phyloP scores from a whole-genome alignment of 2,888 invertebrate species.

The Deilephila elpenor region DNA sequence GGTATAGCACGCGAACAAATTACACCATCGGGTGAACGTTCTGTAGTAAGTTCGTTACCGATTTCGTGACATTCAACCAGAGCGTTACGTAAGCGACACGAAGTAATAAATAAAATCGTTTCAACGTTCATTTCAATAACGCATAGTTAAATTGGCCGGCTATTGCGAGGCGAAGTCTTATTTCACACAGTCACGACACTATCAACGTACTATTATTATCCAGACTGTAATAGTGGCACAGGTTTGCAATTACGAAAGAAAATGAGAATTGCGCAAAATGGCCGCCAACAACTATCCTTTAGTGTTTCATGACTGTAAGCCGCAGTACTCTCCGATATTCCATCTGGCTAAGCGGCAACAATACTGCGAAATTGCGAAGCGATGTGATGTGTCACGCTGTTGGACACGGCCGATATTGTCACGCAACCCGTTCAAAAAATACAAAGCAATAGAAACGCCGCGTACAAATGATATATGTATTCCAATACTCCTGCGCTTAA shows the following conservation, averaged over 20 bases:
- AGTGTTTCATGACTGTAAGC: slow-evolving; percentile 49
- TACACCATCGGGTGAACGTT: slow-evolving; percentile 68
- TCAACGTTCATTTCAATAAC: slow-evolving; percentile 57
- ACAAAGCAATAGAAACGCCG: slow-evolving; percentile 17
- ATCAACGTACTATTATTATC: slow-evolving; percentile 60
- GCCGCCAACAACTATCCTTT: slow-evolving; percentile 53
- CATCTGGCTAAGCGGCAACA: slow-evolving; percentile 26
- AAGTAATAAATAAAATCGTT: slow-evolving; percentile 57
- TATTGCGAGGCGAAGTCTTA: slow-evolving; percentile 60
- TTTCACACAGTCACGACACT: slow-evolving; percentile 67
- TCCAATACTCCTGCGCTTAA: slow-evolving; percentile 8
- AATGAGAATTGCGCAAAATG: slow-evolving; percentile 58
- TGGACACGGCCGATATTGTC: slow-evolving; percentile 48
- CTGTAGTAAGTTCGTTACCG: slow-evolving; percentile 58
- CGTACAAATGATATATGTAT: slow-evolving; percentile 12
- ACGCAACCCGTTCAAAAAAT: slow-evolving; percentile 40
- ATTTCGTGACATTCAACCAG: slow-evolving; percentile 65
- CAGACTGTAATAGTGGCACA: slow-evolving; percentile 52
- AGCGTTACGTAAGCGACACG: slow-evolving; percentile 58
- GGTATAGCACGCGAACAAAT: slow-evolving; percentile 64
- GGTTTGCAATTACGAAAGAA: slow-evolving; percentile 62
- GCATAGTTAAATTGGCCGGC: slow-evolving; percentile 52
- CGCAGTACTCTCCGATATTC: slow-evolving; percentile 34
- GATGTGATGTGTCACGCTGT: slow-evolving; percentile 52
- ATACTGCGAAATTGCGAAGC: slow-evolving; percentile 49